phyloP scores from a whole-genome alignment of 2,888 invertebrate genomes.

The Danaus chrysippus region DNA sequence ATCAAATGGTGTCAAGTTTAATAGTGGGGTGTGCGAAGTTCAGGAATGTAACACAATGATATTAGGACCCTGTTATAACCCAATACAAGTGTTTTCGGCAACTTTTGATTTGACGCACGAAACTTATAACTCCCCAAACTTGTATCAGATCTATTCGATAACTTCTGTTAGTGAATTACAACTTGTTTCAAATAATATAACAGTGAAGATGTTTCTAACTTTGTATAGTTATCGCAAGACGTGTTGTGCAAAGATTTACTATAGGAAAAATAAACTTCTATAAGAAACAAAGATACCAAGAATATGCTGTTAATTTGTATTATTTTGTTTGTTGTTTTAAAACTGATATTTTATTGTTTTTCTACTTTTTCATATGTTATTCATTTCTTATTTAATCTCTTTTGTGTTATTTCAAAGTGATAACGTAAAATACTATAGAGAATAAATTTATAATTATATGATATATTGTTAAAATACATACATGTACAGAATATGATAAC shows the following conservation, averaged over 20 bases:
- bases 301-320: too few relatives aligned
- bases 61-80: neutral
- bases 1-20: too few relatives aligned
- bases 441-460: too few relatives aligned
- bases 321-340: too few relatives aligned
- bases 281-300: neutral
- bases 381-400: too few relatives aligned
- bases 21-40: too few relatives aligned
- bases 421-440: too few relatives aligned
- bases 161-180: slow-evolving; percentile 1
- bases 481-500: neutral
- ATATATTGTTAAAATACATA: too few relatives aligned
- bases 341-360: too few relatives aligned
- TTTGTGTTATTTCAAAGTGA: too few relatives aligned
- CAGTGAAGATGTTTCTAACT: neutral
- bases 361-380: too few relatives aligned
- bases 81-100: neutral
- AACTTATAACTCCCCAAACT: neutral
- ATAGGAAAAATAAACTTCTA: neutral
- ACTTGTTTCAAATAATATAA: slow-evolving; percentile 1
- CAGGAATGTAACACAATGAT: neutral
- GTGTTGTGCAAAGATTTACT: neutral
- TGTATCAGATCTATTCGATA: neutral
- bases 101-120: neutral
- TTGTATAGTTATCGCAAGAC: neutral